Conservation (phyloP, 2,797 vertebrate species). For the Perodicticus potto region DNA sequence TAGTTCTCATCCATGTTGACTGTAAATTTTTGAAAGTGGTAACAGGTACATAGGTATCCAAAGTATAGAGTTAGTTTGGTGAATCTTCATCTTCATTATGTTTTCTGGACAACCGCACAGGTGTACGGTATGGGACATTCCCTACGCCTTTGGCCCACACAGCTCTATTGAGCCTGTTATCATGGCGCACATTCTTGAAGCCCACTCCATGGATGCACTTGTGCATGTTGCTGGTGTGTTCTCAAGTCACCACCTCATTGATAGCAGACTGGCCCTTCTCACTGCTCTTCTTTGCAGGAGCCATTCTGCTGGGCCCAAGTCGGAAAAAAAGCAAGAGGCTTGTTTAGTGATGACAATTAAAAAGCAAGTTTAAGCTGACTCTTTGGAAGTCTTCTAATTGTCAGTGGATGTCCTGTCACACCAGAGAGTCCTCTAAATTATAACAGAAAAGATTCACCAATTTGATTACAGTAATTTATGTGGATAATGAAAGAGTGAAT, state of each 20-base stretch:
- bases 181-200: no score
- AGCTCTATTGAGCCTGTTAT: no score
- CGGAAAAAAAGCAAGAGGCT: background rate
- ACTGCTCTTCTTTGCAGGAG: no score
- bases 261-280: no score
- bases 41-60: background rate
- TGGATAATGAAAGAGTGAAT: constrained; percentile 39
- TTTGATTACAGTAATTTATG: background rate
- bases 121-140: no score
- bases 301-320: no score
- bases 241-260: no score
- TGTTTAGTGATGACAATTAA: background rate
- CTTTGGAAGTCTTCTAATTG: constrained; percentile 16
- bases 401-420: background rate
- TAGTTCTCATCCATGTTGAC: background rate
- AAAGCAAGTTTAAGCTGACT: constrained; percentile 1
- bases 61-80: background rate
- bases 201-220: no score
- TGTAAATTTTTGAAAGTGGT: background rate
- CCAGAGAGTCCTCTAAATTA: background rate
- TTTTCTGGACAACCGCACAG: no score
- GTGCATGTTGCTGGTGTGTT: no score
- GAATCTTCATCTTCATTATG: background rate
- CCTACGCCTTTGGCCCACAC: no score
- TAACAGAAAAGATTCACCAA: constrained; percentile 10